These are phyloP conservation scores for Schizopygopsis pylzovi DNA, from an alignment of 2,797 vertebrate genomes.

Conservation along the genomic window DNA sequence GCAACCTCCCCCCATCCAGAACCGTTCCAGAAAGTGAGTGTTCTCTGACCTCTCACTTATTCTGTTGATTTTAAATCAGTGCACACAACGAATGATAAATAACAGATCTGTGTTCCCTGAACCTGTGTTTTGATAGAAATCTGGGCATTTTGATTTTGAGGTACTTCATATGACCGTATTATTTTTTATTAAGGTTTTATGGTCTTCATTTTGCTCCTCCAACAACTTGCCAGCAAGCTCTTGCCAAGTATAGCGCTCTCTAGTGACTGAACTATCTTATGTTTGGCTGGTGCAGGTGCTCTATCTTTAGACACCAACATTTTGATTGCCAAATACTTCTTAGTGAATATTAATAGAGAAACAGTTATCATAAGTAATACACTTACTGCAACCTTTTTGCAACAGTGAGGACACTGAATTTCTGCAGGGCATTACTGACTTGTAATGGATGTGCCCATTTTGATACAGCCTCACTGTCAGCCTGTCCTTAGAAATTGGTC, in stretches of 20 bases:
- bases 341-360: neutral
- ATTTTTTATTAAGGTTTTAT: neutral
- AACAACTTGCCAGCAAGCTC: neutral
- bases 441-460: neutral
- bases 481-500: neutral
- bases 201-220: neutral
- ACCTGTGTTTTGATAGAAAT: neutral
- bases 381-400: neutral
- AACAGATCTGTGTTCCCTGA: neutral
- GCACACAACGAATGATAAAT: neutral
- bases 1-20: slow-evolving; percentile 76
- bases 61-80: neutral
- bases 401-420: neutral
- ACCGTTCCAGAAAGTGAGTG: slow-evolving; percentile 83
- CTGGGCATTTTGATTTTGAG: too few relatives aligned
- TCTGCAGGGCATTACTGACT: neutral
- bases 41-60: neutral
- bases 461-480: neutral
- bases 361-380: slow-evolving; percentile 8
- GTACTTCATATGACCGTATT: neutral
- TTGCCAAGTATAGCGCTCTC: slow-evolving; percentile 26
- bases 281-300: slow-evolving; percentile 8
- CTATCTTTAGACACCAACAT: neutral
- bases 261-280: slow-evolving; percentile 45
- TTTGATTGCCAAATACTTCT: neutral